Evolutionary conservation across 2,113 vertebrate species (phyloP), one percentile per base, ranked within the genome.

Genomic region (Platichthys flesus): DNA sequence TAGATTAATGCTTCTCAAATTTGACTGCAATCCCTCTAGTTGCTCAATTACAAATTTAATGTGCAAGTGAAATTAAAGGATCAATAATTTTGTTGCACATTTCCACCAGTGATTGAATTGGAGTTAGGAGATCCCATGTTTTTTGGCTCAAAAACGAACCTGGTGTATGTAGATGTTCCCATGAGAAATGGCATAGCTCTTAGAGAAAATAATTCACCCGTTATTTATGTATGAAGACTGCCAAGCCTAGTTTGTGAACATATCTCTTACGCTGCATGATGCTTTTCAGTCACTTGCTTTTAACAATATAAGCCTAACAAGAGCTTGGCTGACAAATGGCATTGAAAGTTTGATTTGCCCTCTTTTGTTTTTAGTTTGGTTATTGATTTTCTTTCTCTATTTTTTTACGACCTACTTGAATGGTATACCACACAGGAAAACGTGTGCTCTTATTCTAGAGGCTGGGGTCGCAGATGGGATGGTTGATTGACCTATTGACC

Each of bases 191-290:
- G 62, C 71, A 79, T 60, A 78, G 86, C 67, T 82, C 82, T 91
- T 76, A 89, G 73, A 81, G 82, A 93, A 78, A 88, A 86, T 80
- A 85, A 88, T 71, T 63, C 85, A 79, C 40, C 24, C 40, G 69
- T 92, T 88, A 85, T 75, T 93, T 89, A 91, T 90, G 84, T 76
- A 92, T 93, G 92, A 96, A 96, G 96, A 97, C 96, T 97, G 96
- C 96, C 93, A 96, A 96, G 89, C 96, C 95, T 96, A 95, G 91
- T 92, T 89, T 92, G 91, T 80, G 64, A 90, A 82, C 92, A 94
- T 94, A 94, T 93, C 91, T 93, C 90, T 92, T 93, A 93, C 90
- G 89, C 94, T 95, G 96, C 96, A 96, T 96, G 96, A 93, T 87
- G 94, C 93, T 94, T 94, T 90, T 80, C 69, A 85, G 91, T 94